A percentile compares a stretch with the other conserved stretches of the same genome.
These are phyloP conservation scores for Ochropacha duplaris DNA, from an alignment of 2,888 invertebrate genomes.

Conservation along the genomic window DNA sequence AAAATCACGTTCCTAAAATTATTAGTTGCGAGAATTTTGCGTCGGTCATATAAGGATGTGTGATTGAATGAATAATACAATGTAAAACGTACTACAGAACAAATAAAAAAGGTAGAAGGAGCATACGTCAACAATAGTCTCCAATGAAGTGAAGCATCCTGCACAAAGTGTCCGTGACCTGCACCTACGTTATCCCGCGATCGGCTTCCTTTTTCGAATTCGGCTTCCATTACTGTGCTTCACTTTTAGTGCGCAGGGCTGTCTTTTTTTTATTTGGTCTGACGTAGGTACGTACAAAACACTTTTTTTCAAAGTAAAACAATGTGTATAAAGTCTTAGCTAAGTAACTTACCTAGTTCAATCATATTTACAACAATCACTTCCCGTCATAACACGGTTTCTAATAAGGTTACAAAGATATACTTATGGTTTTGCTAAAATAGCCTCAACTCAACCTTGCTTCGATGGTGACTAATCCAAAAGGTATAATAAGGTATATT, in stretches of 20 bases:
- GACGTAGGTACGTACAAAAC: neutral
- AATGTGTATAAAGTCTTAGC: slow-evolving; percentile 23
- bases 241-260: no score
- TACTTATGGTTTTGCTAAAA: slow-evolving; percentile 30
- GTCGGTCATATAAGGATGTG: neutral
- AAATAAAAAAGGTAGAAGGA: no score
- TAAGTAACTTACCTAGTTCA: slow-evolving; percentile 42
- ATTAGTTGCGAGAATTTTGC: neutral
- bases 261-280: no score
- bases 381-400: slow-evolving; percentile 49
- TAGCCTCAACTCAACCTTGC: slow-evolving; percentile 6
- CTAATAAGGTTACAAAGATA: slow-evolving; percentile 43
- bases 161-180: no score
- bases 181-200: no score
- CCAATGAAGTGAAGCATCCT: no score
- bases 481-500: no score
- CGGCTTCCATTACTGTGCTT: no score
- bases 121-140: no score
- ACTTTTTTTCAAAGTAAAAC: neutral
- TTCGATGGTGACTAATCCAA: no score
- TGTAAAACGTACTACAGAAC: no score
- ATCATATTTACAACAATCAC: slow-evolving; percentile 58
- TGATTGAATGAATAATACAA: neutral
- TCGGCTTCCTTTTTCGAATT: no score
- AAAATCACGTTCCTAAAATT: neutral